Evolutionary conservation across 2,888 invertebrate genomes (phyloP).

Genomic region (Ferdinandea cuprea): DNA sequence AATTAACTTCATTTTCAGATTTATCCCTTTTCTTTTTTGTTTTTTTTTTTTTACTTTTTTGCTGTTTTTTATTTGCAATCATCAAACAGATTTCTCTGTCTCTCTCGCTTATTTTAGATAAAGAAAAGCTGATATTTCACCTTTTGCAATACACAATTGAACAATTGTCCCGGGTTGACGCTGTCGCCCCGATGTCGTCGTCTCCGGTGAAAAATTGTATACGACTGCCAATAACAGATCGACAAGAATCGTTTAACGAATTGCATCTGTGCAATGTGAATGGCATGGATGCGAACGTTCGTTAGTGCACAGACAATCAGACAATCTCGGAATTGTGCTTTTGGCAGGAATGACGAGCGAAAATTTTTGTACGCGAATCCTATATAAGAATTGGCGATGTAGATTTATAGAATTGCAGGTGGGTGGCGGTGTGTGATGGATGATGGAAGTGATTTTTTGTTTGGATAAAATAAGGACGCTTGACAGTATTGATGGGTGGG

Average conservation of each 20-base stretch:
- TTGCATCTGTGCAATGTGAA: constrained; percentile 29
- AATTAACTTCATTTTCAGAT: constrained; percentile 30
- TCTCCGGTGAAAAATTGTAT: constrained; percentile 7
- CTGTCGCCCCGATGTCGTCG: constrained; percentile 3
- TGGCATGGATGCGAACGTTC: constrained; percentile 33
- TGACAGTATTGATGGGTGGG: not conserved
- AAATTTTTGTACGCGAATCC: not conserved
- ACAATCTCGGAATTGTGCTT: constrained; percentile 54
- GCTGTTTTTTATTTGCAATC: constrained; percentile 12
- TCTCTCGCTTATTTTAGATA: no score
- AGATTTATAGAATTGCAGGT: constrained; percentile 37
- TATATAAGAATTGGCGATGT: constrained; percentile 5
- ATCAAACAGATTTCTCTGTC: constrained; percentile 38
- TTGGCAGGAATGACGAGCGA: constrained; percentile 43
- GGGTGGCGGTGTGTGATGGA: constrained; percentile 22
- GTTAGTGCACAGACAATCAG: constrained; percentile 34
- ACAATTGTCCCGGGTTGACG: constrained; percentile 59
- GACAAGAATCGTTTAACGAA: constrained; percentile 56
- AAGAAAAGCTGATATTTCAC: constrained; percentile 45
- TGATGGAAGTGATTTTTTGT: constrained; percentile 16
- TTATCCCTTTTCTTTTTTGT: not conserved
- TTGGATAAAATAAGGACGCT: not conserved
- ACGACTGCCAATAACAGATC: constrained; percentile 49
- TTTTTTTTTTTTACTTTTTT: constrained; percentile 1
- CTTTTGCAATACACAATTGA: constrained; percentile 36